Evolutionary conservation across 2,113 vertebrate genomes (phyloP).

Genomic region (Hippocampus abdominalis): DNA sequence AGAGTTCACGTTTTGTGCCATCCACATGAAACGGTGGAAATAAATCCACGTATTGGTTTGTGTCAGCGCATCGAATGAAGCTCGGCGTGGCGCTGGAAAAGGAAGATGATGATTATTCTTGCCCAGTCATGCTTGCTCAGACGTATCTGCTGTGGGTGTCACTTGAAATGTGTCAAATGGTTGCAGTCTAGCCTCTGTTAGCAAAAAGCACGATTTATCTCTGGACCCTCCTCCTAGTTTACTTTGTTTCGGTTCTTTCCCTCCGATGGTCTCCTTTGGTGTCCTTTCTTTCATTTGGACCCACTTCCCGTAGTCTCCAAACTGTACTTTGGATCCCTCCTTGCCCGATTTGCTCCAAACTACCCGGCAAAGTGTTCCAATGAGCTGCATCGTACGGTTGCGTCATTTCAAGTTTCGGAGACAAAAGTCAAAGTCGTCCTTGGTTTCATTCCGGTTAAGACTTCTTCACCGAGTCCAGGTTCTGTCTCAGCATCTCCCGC

Average conservation of each 20-base stretch:
- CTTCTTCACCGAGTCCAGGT: conserved; percentile 9
- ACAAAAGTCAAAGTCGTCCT: conserved; percentile 4
- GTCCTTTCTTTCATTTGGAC: no score
- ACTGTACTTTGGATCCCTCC: background rate
- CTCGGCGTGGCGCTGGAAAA: conserved; percentile 23
- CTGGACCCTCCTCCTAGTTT: background rate
- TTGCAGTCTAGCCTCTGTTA: conserved; percentile 14
- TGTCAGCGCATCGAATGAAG: conserved; percentile 17
- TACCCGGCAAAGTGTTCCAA: conserved; percentile 2
- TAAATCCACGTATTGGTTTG: background rate
- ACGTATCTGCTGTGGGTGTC: conserved; percentile 35
- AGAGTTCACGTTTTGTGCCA: background rate
- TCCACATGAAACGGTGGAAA: background rate
- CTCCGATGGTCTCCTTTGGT: background rate
- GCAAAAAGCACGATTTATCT: conserved; percentile 6
- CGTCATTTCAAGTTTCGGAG: background rate
- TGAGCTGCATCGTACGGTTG: background rate
- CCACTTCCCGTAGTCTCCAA: no score
- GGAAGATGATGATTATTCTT: conserved; percentile 48
- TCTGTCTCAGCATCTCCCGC: conserved; percentile 31
- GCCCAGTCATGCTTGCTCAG: conserved; percentile 43
- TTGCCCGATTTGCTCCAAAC: conserved; percentile 27
- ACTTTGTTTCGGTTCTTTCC: background rate
- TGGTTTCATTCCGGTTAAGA: conserved; percentile 9
- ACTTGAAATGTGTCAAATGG: conserved; percentile 45